phyloP scores from a whole-genome alignment of 2,888 invertebrate genomes.

The Rhingia rostrata region DNA sequence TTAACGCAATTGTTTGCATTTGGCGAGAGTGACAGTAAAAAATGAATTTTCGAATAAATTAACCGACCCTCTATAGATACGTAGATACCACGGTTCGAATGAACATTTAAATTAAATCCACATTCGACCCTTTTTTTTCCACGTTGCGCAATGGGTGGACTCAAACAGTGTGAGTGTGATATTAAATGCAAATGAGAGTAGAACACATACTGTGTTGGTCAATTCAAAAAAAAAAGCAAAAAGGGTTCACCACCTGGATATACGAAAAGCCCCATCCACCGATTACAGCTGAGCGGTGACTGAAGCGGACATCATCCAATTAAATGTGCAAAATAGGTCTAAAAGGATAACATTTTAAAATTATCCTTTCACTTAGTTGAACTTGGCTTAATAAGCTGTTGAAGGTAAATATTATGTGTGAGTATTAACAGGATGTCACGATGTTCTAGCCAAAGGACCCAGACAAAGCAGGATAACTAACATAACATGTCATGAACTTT shows the following conservation, averaged over 20 bases:
- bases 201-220: constrained; percentile 3
- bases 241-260: neutral
- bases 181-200: constrained; percentile 49
- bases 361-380: constrained; percentile 33
- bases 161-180: neutral
- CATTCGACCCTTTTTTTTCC: constrained; percentile 39
- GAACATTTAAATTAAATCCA: constrained; percentile 60
- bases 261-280: neutral
- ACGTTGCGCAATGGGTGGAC: neutral
- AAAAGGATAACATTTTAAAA: constrained; percentile 26
- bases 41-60: constrained; percentile 40
- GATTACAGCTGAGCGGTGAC: neutral
- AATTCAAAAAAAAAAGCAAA: neutral
- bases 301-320: constrained; percentile 5
- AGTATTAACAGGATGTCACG: neutral
- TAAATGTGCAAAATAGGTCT: constrained; percentile 17
- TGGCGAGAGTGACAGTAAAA: constrained; percentile 26
- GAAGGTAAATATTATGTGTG: constrained; percentile 9
- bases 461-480: too few relatives aligned
- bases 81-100: constrained; percentile 3
- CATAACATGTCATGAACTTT: constrained; percentile 18
- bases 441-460: neutral
- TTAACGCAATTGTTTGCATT: constrained; percentile 59
- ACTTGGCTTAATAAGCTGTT: constrained; percentile 25
- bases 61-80: constrained; percentile 11